Evolutionary conservation across 2,888 invertebrate genomes (phyloP).

Genomic region (Agrochola lota): DNA sequence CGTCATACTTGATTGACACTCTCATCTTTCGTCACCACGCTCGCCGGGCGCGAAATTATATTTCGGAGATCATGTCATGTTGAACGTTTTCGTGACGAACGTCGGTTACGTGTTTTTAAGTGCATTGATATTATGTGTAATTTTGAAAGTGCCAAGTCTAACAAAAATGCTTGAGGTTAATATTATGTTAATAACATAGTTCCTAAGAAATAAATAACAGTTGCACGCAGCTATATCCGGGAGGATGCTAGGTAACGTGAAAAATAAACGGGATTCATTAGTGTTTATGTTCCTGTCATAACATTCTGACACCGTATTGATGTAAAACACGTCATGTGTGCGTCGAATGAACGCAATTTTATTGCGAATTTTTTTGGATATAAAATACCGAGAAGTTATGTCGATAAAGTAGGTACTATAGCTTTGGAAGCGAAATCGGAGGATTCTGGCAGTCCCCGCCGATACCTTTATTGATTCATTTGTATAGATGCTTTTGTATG

Average conservation of each 20-base stretch:
- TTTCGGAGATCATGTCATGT: neutral
- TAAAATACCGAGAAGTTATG: slow-evolving; percentile 11
- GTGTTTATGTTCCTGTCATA: slow-evolving; percentile 43
- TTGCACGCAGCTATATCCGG: slow-evolving; percentile 19
- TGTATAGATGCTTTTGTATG: slow-evolving; percentile 30
- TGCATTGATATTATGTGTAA: slow-evolving; percentile 9
- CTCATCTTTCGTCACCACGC: neutral
- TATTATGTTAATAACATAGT: slow-evolving; percentile 27
- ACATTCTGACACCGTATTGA: slow-evolving; percentile 43
- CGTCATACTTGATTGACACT: slow-evolving; percentile 3
- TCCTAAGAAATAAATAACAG: slow-evolving; percentile 21
- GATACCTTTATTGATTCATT: slow-evolving; percentile 37
- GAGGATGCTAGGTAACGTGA: slow-evolving; percentile 2
- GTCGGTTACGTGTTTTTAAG: slow-evolving; percentile 1
- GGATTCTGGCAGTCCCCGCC: neutral
- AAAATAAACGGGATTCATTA: slow-evolving; percentile 34
- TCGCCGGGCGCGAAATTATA: slow-evolving; percentile 8
- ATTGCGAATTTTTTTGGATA: neutral
- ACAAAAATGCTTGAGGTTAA: slow-evolving; percentile 21
- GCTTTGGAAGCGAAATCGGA: neutral
- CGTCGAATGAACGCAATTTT: slow-evolving; percentile 3
- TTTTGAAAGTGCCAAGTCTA: slow-evolving; percentile 24
- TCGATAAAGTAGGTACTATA: neutral
- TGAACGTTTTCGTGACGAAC: slow-evolving; percentile 22
- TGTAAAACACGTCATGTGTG: slow-evolving; percentile 39